Conservation (phyloP, 2,113 vertebrate genomes). For the Catharus minimus region DNA sequence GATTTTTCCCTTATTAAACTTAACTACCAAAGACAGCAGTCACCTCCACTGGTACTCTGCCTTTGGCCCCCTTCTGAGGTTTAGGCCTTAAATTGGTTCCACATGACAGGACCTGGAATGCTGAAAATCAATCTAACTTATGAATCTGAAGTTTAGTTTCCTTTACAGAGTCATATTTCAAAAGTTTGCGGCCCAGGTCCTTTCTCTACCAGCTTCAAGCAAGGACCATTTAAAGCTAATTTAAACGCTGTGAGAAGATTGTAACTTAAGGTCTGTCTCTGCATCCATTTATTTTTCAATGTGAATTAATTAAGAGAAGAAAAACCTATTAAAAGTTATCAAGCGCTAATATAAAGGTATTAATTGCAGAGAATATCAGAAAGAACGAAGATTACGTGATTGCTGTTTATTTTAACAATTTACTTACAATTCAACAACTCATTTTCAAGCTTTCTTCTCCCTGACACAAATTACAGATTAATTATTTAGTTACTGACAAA, state of each 20-base stretch:
- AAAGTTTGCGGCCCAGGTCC: not conserved
- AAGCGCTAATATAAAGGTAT: not conserved
- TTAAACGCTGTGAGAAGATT: not conserved
- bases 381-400: not conserved
- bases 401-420: not conserved
- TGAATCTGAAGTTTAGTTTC: constrained; percentile 2
- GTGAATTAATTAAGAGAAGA: not conserved
- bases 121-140: constrained; percentile 4
- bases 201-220: not conserved
- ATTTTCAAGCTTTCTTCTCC: not conserved
- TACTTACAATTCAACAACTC: not conserved
- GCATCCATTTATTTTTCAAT: not conserved
- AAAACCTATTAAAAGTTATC: not conserved
- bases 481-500: not conserved
- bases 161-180: constrained; percentile 17
- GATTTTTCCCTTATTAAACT: not conserved
- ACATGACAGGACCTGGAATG: not conserved
- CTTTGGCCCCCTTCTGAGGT: not conserved
- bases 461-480: not conserved
- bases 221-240: not conserved
- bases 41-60: not conserved
- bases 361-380: not conserved
- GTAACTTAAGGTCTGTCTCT: not conserved
- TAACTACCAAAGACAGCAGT: not conserved
- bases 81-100: constrained; percentile 42